phyloP scores from a whole-genome alignment of 2,113 vertebrate genomes.

The Crotalus horridus region DNA sequence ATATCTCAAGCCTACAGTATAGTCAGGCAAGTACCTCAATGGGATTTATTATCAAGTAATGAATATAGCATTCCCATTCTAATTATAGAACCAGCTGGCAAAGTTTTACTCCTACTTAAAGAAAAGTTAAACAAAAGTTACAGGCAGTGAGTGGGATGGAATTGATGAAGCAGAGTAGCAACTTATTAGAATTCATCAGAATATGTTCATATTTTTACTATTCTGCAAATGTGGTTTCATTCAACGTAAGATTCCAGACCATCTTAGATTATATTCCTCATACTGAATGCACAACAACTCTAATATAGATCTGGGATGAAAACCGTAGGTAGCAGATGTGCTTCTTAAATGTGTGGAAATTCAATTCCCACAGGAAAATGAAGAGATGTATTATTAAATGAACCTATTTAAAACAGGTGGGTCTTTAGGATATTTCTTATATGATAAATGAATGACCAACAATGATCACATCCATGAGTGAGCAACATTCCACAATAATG shows the following conservation, averaged over 20 bases:
- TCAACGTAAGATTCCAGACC: neutral
- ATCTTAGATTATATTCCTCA: neutral
- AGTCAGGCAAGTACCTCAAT: neutral
- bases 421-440: neutral
- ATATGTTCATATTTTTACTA: neutral
- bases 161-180: neutral
- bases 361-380: neutral
- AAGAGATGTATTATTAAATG: neutral
- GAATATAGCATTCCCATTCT: neutral
- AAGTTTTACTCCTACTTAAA: neutral
- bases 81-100: neutral
- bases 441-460: neutral
- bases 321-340: neutral
- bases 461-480: conserved; percentile 1
- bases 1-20: neutral
- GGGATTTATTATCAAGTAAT: neutral
- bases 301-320: neutral
- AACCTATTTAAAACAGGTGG: neutral
- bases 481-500: conserved; percentile 4
- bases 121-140: neutral
- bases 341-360: neutral
- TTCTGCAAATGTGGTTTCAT: neutral
- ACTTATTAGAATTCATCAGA: neutral
- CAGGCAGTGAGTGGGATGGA: neutral
- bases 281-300: neutral